Evolutionary conservation across 2,113 vertebrate genomes (phyloP).

Genomic region (Eptesicus fuscus): DNA sequence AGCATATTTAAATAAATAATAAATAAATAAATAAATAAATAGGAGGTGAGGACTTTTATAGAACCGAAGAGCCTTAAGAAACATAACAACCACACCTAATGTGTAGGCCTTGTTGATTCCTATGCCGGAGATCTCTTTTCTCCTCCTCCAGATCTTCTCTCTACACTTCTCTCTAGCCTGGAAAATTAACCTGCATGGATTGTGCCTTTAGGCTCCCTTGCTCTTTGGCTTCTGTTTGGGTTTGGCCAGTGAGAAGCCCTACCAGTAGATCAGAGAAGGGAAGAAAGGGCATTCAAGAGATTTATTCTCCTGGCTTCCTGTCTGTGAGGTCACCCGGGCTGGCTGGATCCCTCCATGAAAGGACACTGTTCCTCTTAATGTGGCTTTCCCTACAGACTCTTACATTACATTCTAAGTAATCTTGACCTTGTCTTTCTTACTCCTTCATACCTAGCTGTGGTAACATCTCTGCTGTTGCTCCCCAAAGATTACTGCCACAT

Average conservation of each 20-base stretch:
- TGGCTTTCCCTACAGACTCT: not conserved
- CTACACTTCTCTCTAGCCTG: not conserved
- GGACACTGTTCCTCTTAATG: not conserved
- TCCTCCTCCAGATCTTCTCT: not conserved
- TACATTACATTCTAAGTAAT: not conserved
- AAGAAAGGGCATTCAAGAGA: not conserved
- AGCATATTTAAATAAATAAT: not conserved
- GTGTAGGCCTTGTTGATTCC: not conserved
- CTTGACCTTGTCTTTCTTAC: not conserved
- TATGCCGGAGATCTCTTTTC: not conserved
- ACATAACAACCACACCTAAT: not conserved
- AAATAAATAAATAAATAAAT: not conserved
- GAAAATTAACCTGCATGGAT: not conserved
- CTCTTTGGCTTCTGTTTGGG: not conserved
- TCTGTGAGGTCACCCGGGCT: not conserved
- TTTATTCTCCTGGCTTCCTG: not conserved
- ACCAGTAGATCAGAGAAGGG: not conserved
- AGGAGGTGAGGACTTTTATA: not conserved
- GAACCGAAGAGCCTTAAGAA: not conserved
- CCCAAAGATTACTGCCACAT: not conserved
- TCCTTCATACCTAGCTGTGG: not conserved
- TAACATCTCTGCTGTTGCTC: not conserved
- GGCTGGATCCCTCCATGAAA: not conserved
- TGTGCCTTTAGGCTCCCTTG: not conserved
- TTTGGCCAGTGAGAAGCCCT: not conserved